These are phyloP conservation scores for Macropis europaea DNA, from an alignment of 2,888 invertebrate species.

Conservation along the genomic window DNA sequence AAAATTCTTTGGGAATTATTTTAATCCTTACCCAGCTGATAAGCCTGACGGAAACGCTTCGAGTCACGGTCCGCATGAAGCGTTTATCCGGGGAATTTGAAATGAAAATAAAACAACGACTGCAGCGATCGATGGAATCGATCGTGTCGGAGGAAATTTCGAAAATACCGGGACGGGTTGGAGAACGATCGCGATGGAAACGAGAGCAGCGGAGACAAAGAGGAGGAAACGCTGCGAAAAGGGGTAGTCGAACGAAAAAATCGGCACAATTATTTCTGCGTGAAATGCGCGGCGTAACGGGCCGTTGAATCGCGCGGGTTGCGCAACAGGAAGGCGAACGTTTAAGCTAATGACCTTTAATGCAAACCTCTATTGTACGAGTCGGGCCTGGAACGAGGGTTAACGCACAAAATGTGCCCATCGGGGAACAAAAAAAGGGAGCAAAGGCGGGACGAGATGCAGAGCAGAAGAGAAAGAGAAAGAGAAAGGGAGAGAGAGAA, in stretches of 20 bases:
- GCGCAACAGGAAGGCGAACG: slow-evolving; percentile 69
- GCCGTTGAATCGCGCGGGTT: slow-evolving; percentile 61
- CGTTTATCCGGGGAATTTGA: too few relatives aligned
- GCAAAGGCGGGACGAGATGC: slow-evolving; percentile 3
- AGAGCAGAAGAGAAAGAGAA: neutral
- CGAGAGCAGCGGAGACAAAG: neutral
- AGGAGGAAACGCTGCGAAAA: neutral
- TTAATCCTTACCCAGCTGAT: too few relatives aligned
- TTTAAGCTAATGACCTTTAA: slow-evolving; percentile 71
- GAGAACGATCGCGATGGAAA: neutral
- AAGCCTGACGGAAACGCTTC: too few relatives aligned
- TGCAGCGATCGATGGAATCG: too few relatives aligned
- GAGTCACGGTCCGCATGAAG: too few relatives aligned
- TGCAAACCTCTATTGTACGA: slow-evolving; percentile 66
- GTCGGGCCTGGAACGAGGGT: slow-evolving; percentile 52
- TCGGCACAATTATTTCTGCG: slow-evolving; percentile 49
- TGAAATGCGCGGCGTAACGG: slow-evolving; percentile 45
- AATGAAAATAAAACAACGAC: too few relatives aligned
- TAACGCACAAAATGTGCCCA: slow-evolving; percentile 58
- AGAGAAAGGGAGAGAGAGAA: neutral
- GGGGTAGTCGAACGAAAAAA: slow-evolving; percentile 32
- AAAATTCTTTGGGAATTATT: too few relatives aligned
- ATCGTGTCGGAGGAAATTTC: too few relatives aligned
- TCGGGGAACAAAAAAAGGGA: slow-evolving; percentile 47
- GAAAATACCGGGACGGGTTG: too few relatives aligned